These are phyloP conservation scores for Aphyosemion australe DNA, from an alignment of 2,113 vertebrate species.

Conservation along the genomic window DNA sequence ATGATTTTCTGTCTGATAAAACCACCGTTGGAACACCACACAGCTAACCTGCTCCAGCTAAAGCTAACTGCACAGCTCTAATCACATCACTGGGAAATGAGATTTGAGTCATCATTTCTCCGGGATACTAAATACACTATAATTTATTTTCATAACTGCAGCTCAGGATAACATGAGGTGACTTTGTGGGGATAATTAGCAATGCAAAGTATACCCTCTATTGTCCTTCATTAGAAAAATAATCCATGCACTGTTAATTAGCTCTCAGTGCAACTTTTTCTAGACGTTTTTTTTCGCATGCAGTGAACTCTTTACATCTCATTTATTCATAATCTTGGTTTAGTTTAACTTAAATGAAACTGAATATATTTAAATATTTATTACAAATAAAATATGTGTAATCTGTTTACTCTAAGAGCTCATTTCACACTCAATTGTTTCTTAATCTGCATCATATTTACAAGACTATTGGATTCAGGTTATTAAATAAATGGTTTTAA, in stretches of 20 bases:
- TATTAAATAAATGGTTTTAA: neutral
- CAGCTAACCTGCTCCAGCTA: neutral
- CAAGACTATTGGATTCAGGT: neutral
- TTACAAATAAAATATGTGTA: too few species aligned
- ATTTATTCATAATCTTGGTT: neutral
- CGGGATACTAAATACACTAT: conserved; percentile 5
- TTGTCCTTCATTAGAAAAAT: conserved; percentile 25
- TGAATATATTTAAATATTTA: too few species aligned
- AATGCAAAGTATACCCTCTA: conserved; percentile 9
- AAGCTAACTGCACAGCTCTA: conserved; percentile 1
- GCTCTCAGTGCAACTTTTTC: conserved; percentile 6
- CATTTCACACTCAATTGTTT: too few species aligned
- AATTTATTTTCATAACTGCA: conserved; percentile 4
- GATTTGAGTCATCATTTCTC: neutral
- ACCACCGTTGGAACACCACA: neutral
- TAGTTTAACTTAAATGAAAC: neutral
- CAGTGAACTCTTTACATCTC: neutral
- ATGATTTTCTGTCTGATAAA: neutral
- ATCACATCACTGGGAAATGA: neutral
- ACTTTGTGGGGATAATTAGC: conserved; percentile 31
- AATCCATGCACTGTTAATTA: conserved; percentile 26
- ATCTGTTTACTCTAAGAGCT: too few species aligned
- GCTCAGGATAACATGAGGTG: conserved; percentile 12
- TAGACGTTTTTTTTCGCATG: neutral
- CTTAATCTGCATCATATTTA: too few species aligned